Conservation (phyloP, 2,113 vertebrate genomes). For the Irena cyanogastra region DNA sequence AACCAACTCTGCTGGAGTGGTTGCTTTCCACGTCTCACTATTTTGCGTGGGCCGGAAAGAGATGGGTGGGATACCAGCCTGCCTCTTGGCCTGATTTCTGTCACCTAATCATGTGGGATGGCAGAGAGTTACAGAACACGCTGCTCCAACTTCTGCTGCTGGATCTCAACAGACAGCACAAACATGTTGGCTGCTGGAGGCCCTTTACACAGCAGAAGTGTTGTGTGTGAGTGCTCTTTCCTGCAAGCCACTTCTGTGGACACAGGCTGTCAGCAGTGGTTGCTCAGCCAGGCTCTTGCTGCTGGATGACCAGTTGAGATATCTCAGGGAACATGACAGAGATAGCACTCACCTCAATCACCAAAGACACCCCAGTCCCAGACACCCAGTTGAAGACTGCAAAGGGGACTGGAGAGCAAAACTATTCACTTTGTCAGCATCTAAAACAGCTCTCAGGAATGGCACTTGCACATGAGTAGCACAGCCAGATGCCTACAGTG, state of each 20-base stretch:
- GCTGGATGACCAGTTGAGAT: background rate
- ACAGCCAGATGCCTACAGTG: background rate
- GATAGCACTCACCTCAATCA: background rate
- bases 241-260: background rate
- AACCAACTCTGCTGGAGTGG: background rate
- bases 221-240: background rate
- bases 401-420: background rate
- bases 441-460: background rate
- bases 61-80: background rate
- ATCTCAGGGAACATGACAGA: background rate
- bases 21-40: background rate
- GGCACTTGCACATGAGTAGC: background rate
- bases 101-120: background rate
- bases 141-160: background rate
- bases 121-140: background rate
- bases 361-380: background rate
- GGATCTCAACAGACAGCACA: background rate
- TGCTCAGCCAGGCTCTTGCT: background rate
- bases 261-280: background rate
- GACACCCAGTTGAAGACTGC: background rate
- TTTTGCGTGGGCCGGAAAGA: background rate
- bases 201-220: background rate
- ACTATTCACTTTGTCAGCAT: background rate
- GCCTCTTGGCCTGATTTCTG: background rate
- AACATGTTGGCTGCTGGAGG: background rate